phyloP scores from a whole-genome alignment of 2,888 invertebrate species.

The Sarcophaga variegata region DNA sequence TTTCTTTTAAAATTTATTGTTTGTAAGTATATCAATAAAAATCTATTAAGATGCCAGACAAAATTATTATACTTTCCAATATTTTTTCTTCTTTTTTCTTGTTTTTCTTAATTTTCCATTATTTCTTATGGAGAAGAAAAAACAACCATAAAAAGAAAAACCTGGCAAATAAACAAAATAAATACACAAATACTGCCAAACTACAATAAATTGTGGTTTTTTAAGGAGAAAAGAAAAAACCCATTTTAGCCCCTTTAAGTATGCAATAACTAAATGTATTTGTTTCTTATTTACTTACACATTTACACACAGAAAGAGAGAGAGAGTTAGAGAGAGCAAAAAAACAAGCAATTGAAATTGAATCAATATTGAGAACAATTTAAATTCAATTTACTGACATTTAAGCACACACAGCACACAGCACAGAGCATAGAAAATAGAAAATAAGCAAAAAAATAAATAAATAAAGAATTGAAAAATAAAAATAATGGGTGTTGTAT shows the following conservation, averaged over 20 bases:
- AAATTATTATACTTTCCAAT: slow-evolving; percentile 43
- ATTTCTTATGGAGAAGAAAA: neutral
- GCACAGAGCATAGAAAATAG: neutral
- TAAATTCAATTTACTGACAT: slow-evolving; percentile 62
- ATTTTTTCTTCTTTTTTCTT: neutral
- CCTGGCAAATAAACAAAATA: slow-evolving; percentile 47
- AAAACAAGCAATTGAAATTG: neutral
- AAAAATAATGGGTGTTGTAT: neutral
- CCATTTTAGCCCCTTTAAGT: slow-evolving; percentile 45
- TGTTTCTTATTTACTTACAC: slow-evolving; percentile 6
- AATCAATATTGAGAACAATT: slow-evolving; percentile 49
- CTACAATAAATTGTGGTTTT: slow-evolving; percentile 67
- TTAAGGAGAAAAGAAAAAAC: slow-evolving; percentile 23
- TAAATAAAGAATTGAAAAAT: neutral
- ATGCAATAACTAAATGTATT: slow-evolving; percentile 30
- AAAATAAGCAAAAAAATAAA: too few relatives aligned
- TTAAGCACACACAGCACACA: slow-evolving; percentile 45
- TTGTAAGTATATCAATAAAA: slow-evolving; percentile 55
- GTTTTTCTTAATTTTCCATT: too few relatives aligned
- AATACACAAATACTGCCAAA: slow-evolving; percentile 53
- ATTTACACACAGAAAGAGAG: neutral
- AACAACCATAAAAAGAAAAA: slow-evolving; percentile 41
- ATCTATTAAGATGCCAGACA: slow-evolving; percentile 65
- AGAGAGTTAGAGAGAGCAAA: neutral
- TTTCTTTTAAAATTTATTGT: too few relatives aligned